Evolutionary conservation across 1,140 invertebrate species (phyloP).

Genomic region (Pygmarrhopalites habei): DNA sequence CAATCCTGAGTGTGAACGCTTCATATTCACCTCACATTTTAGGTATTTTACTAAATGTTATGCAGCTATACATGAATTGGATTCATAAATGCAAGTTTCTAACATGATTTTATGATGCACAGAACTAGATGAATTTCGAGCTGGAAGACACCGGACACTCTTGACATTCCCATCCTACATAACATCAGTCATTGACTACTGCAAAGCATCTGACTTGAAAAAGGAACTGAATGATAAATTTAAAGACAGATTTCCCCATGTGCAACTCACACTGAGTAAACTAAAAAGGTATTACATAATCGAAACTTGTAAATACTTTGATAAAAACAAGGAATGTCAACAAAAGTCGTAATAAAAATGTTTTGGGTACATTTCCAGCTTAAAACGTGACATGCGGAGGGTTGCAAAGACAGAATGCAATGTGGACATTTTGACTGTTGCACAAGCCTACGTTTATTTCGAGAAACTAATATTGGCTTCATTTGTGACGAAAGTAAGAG

Average conservation of each 20-base stretch:
- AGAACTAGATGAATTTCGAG: conserved; percentile 75
- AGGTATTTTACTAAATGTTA: too few relatives aligned
- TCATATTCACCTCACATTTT: conserved; percentile 77
- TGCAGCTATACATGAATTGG: too few relatives aligned
- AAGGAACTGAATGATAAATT: conserved; percentile 98
- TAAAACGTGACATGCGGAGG: conserved; percentile 91
- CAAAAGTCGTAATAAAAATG: conserved; percentile 19
- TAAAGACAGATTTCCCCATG: conserved; percentile 85
- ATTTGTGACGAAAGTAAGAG: conserved; percentile 69
- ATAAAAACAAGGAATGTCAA: too few relatives aligned
- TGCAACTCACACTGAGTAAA: conserved; percentile 94
- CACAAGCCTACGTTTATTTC: conserved; percentile 95
- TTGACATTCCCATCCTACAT: conserved; percentile 93
- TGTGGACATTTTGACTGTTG: conserved; percentile 82
- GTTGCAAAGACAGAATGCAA: conserved; percentile 81
- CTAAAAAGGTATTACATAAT: conserved; percentile 81
- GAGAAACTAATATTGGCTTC: conserved; percentile 89
- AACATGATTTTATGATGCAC: too few relatives aligned
- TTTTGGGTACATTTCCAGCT: conserved; percentile 49
- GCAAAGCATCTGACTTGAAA: conserved; percentile 90
- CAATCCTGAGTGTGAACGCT: conserved; percentile 39
- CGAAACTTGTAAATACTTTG: too few relatives aligned
- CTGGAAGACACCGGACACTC: conserved; percentile 86
- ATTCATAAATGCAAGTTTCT: too few relatives aligned
- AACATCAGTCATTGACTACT: conserved; percentile 94